Conservation (phyloP, 2,797 vertebrate species). For the Enteromius radiatus region DNA sequence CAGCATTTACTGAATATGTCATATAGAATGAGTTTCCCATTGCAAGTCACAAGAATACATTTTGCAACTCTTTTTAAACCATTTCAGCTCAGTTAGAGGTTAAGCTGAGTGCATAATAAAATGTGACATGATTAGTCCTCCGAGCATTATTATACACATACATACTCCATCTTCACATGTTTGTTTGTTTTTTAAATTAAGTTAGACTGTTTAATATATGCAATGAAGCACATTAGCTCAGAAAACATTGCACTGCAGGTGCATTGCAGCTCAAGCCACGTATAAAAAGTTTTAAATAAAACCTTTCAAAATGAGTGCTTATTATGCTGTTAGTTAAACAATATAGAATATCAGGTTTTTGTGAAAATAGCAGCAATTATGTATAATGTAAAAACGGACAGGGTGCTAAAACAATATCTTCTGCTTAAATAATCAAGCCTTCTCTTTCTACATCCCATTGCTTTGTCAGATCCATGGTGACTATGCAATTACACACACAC, state of each 20-base stretch:
- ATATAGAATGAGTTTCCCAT: neutral
- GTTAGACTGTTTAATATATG: neutral
- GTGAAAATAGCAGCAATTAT: neutral
- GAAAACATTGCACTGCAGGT: constrained; percentile 8
- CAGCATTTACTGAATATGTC: neutral
- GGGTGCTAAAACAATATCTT: neutral
- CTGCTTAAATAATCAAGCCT: neutral
- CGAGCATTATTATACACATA: neutral
- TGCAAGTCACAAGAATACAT: neutral
- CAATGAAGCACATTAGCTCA: neutral
- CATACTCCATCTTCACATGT: neutral
- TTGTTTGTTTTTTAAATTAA: neutral
- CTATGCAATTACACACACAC: neutral
- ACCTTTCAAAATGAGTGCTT: neutral
- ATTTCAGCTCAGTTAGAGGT: neutral
- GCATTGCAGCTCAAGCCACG: neutral
- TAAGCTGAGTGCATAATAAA: neutral
- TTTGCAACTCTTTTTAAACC: neutral
- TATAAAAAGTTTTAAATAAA: neutral
- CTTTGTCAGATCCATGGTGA: neutral
- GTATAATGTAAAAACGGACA: neutral
- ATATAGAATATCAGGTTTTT: neutral
- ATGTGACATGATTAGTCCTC: neutral
- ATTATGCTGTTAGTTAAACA: neutral
- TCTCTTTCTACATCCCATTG: neutral